A percentile compares a stretch with the other conserved stretches of the same genome.
Conservation (phyloP, 1,140 invertebrate genomes). For the Caenorhabditis brenneri region DNA sequence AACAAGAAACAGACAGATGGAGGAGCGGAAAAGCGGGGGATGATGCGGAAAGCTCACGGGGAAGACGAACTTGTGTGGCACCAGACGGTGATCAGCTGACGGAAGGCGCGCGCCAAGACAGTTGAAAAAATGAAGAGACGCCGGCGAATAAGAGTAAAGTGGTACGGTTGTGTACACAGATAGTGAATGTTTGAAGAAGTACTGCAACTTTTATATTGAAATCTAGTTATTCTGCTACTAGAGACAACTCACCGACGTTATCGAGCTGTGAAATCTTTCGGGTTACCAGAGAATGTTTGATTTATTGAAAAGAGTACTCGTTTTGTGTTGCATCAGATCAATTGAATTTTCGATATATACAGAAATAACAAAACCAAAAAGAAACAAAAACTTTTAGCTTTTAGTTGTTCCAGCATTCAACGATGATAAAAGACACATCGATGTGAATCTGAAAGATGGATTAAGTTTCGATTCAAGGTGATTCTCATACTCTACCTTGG, state of each 20-base stretch:
- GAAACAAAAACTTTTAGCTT: neutral
- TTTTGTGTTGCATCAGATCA: conserved; percentile 18
- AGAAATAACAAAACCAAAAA: neutral
- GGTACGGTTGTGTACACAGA: conserved; percentile 29
- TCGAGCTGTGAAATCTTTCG: conserved; percentile 34
- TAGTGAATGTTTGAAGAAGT: conserved; percentile 26
- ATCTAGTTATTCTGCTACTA: conserved; percentile 12
- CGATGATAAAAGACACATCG: neutral
- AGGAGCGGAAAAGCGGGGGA: neutral
- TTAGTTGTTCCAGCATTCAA: neutral
- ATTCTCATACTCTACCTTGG: neutral
- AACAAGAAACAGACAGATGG: neutral
- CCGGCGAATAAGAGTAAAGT: neutral
- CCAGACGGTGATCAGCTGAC: conserved; percentile 23
- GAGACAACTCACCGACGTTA: neutral
- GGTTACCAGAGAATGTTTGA: conserved; percentile 17
- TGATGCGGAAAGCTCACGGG: neutral
- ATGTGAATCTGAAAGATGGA: neutral
- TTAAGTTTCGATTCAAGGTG: neutral
- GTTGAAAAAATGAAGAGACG: neutral
- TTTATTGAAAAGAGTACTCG: conserved; percentile 22
- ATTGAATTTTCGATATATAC: neutral
- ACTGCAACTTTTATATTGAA: conserved; percentile 22
- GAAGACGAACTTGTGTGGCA: conserved; percentile 14
- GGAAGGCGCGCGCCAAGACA: neutral